phyloP scores from a whole-genome alignment of 1,140 invertebrate species.

The Brachionus plicatilis region DNA sequence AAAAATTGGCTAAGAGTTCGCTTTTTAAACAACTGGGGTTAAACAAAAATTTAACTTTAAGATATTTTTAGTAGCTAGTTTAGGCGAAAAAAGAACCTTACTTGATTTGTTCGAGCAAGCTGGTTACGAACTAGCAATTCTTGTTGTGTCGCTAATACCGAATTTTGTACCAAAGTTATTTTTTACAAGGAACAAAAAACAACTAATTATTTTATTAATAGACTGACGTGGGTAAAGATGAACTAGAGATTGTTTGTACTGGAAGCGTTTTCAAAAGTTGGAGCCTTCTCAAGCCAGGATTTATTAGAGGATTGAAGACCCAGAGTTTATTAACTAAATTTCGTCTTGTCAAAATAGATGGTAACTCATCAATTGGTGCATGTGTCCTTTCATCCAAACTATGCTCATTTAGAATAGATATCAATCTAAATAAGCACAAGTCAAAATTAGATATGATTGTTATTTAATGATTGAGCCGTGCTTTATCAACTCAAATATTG shows the following conservation, averaged over 20 bases:
- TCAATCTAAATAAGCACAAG: background rate
- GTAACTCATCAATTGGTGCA: conserved; percentile 5
- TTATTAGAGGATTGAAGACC: background rate
- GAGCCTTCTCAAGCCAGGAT: conserved; percentile 63
- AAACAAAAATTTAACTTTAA: background rate
- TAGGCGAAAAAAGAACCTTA: conserved; percentile 7
- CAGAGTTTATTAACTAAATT: background rate
- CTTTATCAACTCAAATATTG: background rate
- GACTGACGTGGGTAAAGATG: conserved; percentile 44
- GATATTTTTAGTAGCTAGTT: background rate
- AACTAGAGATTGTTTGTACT: conserved; percentile 78
- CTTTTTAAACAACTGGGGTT: background rate
- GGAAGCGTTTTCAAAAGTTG: conserved; percentile 94
- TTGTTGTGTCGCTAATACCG: background rate
- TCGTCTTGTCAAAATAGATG: background rate
- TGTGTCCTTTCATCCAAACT: conserved; percentile 8
- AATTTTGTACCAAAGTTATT: background rate
- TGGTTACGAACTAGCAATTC: background rate
- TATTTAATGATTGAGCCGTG: background rate
- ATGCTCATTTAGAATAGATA: conserved; percentile 9
- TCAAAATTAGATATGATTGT: background rate
- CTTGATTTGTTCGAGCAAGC: conserved; percentile 30
- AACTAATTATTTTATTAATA: background rate
- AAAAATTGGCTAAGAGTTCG: conserved; percentile 20
- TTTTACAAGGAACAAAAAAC: background rate